A percentile compares a stretch with the other conserved stretches of the same genome.
phyloP scores from a whole-genome alignment of 2,888 invertebrate genomes.

The Ophioninae sp. region DNA sequence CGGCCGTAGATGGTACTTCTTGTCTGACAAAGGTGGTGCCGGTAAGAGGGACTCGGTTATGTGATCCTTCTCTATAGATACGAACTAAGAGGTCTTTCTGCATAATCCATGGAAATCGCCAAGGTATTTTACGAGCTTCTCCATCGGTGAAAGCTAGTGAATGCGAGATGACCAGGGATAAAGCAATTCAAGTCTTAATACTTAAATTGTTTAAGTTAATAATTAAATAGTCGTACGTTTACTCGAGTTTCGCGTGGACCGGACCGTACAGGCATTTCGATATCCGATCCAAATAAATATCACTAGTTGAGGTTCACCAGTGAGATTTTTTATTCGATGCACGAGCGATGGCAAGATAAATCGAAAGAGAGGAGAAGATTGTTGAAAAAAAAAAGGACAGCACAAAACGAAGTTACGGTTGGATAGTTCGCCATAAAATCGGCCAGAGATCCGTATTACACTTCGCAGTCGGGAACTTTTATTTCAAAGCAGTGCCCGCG shows the following conservation, averaged over 20 bases:
- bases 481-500: slow-evolving; percentile 8
- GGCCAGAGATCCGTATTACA: neutral
- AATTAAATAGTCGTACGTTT: neutral
- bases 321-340: neutral
- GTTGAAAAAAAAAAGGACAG: neutral
- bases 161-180: slow-evolving; percentile 16
- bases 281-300: slow-evolving; percentile 7
- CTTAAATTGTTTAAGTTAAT: too few relatives aligned
- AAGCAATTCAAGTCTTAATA: too few relatives aligned
- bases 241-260: neutral
- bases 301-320: neutral
- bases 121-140: slow-evolving; percentile 68
- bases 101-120: slow-evolving; percentile 70
- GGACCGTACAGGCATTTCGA: neutral
- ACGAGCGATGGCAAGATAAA: neutral
- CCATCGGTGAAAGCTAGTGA: slow-evolving; percentile 32
- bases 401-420: neutral
- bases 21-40: slow-evolving; percentile 25
- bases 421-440: slow-evolving; percentile 12
- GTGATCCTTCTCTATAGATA: slow-evolving; percentile 29
- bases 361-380: neutral
- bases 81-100: slow-evolving; percentile 60
- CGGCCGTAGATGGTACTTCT: slow-evolving; percentile 54
- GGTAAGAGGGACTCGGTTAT: slow-evolving; percentile 30
- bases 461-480: slow-evolving; percentile 7